Evolutionary conservation across 2,797 vertebrate genomes (phyloP).

Genomic region (Oreochromis grahami): DNA sequence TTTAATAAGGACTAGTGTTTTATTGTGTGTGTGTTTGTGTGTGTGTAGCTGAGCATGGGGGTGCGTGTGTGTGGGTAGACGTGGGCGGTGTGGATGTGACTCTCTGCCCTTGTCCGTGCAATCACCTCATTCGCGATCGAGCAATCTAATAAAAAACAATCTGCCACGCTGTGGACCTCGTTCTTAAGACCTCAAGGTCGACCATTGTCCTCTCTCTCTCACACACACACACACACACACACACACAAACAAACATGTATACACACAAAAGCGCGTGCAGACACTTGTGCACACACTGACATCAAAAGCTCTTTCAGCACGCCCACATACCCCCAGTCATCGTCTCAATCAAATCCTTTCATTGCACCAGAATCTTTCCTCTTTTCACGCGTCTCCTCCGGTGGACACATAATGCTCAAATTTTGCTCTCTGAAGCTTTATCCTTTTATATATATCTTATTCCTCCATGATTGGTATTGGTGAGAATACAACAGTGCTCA

Average conservation of each 20-base stretch:
- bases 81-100: background rate
- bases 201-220: background rate
- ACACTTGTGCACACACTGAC: background rate
- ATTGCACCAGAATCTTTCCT: background rate
- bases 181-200: conserved; percentile 61
- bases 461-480: background rate
- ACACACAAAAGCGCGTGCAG: background rate
- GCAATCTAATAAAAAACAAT: conserved; percentile 33
- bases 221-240: background rate
- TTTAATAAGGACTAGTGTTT: conserved; percentile 21
- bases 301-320: background rate
- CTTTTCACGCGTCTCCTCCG: background rate
- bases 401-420: background rate
- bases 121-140: conserved; percentile 21
- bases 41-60: background rate
- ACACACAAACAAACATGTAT: background rate
- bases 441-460: background rate
- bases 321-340: conserved; percentile 22
- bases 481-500: background rate
- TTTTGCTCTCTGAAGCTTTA: background rate
- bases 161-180: conserved; percentile 22
- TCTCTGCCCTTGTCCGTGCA: conserved; percentile 21
- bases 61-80: background rate
- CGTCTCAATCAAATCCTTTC: conserved; percentile 45
- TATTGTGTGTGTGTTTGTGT: background rate